These are phyloP conservation scores for Phytoseiulus persimilis DNA, from an alignment of 2,888 invertebrate species.

Conservation along the genomic window DNA sequence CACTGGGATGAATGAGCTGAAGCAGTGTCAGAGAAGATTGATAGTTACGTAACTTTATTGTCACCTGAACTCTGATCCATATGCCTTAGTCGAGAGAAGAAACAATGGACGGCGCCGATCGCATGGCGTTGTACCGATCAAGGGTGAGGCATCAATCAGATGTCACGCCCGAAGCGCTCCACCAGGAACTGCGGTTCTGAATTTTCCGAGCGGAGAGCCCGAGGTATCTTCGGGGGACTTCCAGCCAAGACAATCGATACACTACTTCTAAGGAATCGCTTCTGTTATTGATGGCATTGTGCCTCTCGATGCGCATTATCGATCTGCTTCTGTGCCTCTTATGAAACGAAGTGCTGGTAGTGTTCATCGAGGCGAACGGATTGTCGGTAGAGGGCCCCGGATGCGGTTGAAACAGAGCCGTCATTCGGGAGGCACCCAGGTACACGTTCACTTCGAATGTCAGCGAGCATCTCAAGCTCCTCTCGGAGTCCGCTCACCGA, in stretches of 20 bases:
- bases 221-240: not conserved
- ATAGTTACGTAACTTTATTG: not conserved
- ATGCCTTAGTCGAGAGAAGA: not conserved
- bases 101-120: not conserved
- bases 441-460: not conserved
- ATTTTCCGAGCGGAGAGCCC: not conserved
- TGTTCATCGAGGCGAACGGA: not conserved
- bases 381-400: not conserved
- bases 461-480: not conserved
- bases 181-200: not conserved
- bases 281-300: not conserved
- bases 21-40: not conserved
- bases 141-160: not conserved
- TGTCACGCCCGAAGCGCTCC: not conserved
- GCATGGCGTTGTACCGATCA: not conserved
- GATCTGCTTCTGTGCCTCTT: not conserved
- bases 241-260: constrained; percentile 5
- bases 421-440: not conserved
- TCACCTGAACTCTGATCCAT: not conserved
- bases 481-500: not conserved
- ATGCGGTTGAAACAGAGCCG: not conserved
- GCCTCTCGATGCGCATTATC: not conserved
- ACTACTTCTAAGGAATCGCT: not conserved
- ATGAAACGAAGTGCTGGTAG: not conserved
- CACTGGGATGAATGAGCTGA: not conserved